Evolutionary conservation across 2,797 vertebrate species (phyloP), one percentile per base, ranked within the genome.

Genomic region (Allobates femoralis): DNA sequence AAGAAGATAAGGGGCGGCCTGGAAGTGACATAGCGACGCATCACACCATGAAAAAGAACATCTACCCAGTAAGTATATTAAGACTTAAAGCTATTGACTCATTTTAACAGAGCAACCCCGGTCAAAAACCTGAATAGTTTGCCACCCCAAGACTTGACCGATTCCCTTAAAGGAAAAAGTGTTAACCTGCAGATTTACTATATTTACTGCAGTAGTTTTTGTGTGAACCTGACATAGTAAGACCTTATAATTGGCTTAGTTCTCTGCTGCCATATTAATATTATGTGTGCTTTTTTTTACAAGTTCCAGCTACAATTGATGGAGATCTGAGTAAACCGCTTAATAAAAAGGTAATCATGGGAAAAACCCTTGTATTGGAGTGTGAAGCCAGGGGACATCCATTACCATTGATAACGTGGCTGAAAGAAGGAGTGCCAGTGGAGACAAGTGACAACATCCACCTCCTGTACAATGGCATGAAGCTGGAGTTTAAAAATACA

Each of bases 361-460:
- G 94, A 60, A 95, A 93, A 87, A 87, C 96, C 0, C 91, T 99
- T 90, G 92, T 86, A 0, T 88, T 99, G 90, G 96, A 97, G 79
- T 99, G 98, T 79, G 94, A 96, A 83, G 98, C 97, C 7, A 92
- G 90, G 0, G 98, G 98, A n/a, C 96, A 97, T 87, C 98, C 98
- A 58, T 91, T 93, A 0, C 98, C 98, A 1, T 92, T 96, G 18
- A 94, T 99, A 74, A 98, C 96, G 5, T 99, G 98, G 98, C 90
- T 99, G 78, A 99, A 98, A 89, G 97, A 98, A 0, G 94, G 97
- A 0, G 93, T 97, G 26, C 97, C 98, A 0, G 93, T 99, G 87
- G 94, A 92, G 87, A 89, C 93, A 2, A 93, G 93, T 0, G 92
- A 94, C 85, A 95, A 89, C 16, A 89, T 97, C 82, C 96, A 10